These are phyloP conservation scores for Enteromius afrohamiltoni DNA, from an alignment of 2,797 vertebrate species.

Conservation along the genomic window DNA sequence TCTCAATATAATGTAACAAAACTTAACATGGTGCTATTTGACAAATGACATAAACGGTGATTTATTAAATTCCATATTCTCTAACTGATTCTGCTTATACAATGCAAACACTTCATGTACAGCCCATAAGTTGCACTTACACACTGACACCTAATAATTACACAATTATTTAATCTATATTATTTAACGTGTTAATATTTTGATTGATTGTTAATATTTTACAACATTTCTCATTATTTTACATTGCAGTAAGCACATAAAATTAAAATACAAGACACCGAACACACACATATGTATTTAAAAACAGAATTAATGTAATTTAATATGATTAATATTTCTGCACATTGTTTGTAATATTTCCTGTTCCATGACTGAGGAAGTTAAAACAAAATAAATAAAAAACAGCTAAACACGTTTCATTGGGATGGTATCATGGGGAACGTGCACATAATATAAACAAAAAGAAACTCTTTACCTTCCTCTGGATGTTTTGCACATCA, in stretches of 20 bases:
- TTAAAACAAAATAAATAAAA: neutral
- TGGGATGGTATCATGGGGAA: neutral
- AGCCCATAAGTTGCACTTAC: neutral
- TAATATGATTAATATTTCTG: neutral
- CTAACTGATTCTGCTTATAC: neutral
- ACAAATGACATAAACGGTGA: too few relatives aligned
- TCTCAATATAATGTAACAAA: too few relatives aligned
- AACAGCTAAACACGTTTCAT: neutral
- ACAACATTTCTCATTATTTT: neutral
- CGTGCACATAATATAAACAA: neutral
- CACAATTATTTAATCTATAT: neutral
- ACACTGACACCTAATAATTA: neutral
- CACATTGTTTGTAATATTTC: neutral
- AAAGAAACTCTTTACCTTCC: slow-evolving; percentile 52
- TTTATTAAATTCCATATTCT: neutral
- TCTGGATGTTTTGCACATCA: slow-evolving; percentile 62
- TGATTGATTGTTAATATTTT: too few relatives aligned
- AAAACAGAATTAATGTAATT: neutral
- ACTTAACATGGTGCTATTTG: too few relatives aligned
- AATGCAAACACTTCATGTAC: neutral
- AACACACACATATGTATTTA: neutral
- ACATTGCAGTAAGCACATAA: neutral
- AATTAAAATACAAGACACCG: neutral
- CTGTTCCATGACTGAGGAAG: neutral
- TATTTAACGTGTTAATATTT: neutral